Conservation (phyloP, 2,113 vertebrate species). For the Dromaius novaehollandiae region DNA sequence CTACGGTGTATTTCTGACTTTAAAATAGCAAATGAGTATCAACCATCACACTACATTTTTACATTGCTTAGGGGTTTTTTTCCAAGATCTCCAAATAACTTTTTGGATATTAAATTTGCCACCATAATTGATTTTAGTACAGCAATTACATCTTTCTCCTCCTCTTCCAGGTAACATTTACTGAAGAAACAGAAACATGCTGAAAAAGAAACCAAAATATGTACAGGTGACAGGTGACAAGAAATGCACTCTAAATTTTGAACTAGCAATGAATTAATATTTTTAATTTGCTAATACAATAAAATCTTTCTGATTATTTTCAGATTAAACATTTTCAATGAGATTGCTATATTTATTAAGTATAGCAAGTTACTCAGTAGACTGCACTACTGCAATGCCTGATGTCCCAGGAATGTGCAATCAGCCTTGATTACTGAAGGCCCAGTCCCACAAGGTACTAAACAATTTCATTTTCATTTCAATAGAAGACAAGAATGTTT, state of each 20-base stretch:
- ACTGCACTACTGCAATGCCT: background rate
- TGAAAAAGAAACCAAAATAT: background rate
- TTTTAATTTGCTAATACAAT: background rate
- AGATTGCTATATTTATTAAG: background rate
- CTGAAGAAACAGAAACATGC: background rate
- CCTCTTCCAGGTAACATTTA: background rate
- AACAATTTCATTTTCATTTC: constrained; percentile 22
- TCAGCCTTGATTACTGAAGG: background rate
- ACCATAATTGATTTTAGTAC: background rate
- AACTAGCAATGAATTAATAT: background rate
- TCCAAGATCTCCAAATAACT: background rate
- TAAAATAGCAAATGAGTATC: background rate
- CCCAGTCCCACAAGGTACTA: background rate
- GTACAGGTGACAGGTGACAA: background rate
- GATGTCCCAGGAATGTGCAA: background rate
- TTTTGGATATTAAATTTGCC: background rate
- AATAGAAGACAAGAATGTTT: background rate
- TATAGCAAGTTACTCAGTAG: background rate
- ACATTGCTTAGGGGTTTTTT: background rate
- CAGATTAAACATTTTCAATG: background rate
- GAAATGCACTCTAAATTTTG: background rate
- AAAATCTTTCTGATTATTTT: background rate
- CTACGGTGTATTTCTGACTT: background rate
- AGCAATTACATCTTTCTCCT: background rate
- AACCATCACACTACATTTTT: background rate